phyloP scores from a whole-genome alignment of 2,113 vertebrate genomes.

The Lagenorhynchus albirostris region DNA sequence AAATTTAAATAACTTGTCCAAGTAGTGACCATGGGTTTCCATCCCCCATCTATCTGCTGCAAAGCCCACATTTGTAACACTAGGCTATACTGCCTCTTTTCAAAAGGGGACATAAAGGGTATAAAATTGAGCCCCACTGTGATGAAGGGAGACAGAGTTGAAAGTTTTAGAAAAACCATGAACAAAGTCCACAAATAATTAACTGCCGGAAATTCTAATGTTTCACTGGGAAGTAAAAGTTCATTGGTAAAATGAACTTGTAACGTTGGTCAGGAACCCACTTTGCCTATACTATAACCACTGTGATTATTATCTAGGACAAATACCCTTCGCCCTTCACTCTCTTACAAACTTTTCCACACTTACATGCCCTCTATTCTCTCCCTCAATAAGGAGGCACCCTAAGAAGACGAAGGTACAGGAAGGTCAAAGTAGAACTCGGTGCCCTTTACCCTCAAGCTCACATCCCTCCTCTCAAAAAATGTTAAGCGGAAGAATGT shows the following conservation, averaged over 20 bases:
- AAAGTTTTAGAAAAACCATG: neutral
- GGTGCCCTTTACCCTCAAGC: neutral
- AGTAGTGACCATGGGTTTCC: neutral
- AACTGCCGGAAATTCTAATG: conserved; percentile 1
- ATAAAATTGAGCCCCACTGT: neutral
- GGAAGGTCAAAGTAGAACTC: neutral
- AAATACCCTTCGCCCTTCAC: neutral
- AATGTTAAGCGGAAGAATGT: neutral
- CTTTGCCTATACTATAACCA: neutral
- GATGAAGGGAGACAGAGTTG: neutral
- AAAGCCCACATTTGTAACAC: neutral
- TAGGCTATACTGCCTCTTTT: neutral
- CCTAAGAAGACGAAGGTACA: neutral
- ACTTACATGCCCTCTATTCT: neutral
- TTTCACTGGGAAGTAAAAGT: neutral
- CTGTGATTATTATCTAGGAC: neutral
- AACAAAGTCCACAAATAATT: neutral
- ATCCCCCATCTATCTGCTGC: neutral
- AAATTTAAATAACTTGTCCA: conserved; percentile 29
- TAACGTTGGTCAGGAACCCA: neutral
- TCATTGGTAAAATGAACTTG: conserved; percentile 17
- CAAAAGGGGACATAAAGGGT: neutral
- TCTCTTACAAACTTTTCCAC: neutral
- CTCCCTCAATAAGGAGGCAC: neutral
- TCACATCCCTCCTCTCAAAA: neutral